A percentile compares a stretch with the other conserved stretches of the same genome.
Conservation (phyloP, 2,113 vertebrate genomes). For the Myrmecophaga tridactyla region DNA sequence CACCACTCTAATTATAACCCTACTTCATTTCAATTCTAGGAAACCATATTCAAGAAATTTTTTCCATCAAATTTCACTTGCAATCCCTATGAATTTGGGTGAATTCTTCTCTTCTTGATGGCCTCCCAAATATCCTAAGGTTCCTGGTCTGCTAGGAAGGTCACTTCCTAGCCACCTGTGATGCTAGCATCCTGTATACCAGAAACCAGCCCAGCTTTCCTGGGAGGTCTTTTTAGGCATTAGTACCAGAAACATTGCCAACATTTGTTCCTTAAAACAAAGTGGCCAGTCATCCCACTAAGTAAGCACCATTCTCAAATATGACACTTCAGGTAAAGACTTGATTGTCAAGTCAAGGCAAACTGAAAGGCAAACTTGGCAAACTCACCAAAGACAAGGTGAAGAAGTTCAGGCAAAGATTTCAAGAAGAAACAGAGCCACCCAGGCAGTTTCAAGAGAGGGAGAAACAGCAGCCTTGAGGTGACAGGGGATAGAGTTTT, state of each 20-base stretch:
- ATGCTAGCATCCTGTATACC: not conserved
- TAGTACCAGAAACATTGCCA: not conserved
- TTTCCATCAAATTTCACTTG: not conserved
- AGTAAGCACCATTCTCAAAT: not conserved
- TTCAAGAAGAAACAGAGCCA: no score
- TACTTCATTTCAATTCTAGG: no score
- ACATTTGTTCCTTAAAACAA: not conserved
- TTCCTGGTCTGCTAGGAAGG: not conserved
- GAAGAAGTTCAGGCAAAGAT: no score
- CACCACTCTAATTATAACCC: no score
- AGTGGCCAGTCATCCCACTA: not conserved
- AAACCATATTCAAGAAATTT: slow-evolving; percentile 24
- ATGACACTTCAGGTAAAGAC: not conserved
- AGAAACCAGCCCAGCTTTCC: not conserved
- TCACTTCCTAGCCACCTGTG: not conserved
- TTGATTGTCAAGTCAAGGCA: no score
- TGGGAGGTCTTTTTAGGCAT: not conserved
- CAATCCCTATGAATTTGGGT: not conserved
- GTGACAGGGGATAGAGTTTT: no score
- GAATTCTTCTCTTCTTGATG: not conserved
- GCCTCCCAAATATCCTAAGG: not conserved
- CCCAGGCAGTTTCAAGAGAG: no score
- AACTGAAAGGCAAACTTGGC: no score
- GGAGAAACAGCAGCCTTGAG: no score
- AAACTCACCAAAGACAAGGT: no score